Evolutionary conservation across 1,140 invertebrate genomes (phyloP).

Genomic region (Bacillus rossius): DNA sequence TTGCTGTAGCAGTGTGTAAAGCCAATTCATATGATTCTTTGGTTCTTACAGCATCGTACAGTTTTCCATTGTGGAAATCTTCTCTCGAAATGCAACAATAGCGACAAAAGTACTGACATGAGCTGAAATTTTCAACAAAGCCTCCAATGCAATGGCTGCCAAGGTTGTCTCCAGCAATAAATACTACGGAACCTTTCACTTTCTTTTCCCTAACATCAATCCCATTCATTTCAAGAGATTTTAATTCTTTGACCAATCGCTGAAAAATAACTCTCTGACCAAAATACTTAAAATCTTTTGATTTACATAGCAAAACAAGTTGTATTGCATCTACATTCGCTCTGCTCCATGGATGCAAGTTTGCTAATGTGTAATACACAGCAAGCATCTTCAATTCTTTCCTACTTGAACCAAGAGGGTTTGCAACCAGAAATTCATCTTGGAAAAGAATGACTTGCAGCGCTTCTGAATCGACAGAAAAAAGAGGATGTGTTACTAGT

Average conservation of each 20-base stretch:
- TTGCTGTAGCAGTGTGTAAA: no score
- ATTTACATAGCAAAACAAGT: slow-evolving; percentile 5
- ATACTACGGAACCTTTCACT: slow-evolving; percentile 21
- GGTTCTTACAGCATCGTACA: no score
- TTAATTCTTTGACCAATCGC: no score
- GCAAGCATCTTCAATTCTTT: slow-evolving; percentile 3
- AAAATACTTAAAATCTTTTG: slow-evolving; percentile 6
- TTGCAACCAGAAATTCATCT: slow-evolving; percentile 5
- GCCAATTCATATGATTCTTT: no score
- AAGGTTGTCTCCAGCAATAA: slow-evolving; percentile 26
- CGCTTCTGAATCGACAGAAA: slow-evolving; percentile 2
- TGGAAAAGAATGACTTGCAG: slow-evolving; percentile 13
- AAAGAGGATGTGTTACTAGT: background rate
- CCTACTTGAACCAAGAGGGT: slow-evolving; percentile 3
- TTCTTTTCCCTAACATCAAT: background rate
- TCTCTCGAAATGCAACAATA: slow-evolving; percentile 21
- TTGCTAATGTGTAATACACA: slow-evolving; percentile 4
- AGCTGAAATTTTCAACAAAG: slow-evolving; percentile 28
- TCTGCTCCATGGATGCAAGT: slow-evolving; percentile 10
- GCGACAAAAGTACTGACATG: slow-evolving; percentile 21
- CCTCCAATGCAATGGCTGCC: slow-evolving; percentile 25
- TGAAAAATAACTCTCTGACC: no score
- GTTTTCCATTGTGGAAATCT: slow-evolving; percentile 17
- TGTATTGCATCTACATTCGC: slow-evolving; percentile 5
- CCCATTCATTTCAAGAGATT: background rate